Evolutionary conservation across 2,113 vertebrate species (phyloP).

Genomic region (Oriolus oriolus): DNA sequence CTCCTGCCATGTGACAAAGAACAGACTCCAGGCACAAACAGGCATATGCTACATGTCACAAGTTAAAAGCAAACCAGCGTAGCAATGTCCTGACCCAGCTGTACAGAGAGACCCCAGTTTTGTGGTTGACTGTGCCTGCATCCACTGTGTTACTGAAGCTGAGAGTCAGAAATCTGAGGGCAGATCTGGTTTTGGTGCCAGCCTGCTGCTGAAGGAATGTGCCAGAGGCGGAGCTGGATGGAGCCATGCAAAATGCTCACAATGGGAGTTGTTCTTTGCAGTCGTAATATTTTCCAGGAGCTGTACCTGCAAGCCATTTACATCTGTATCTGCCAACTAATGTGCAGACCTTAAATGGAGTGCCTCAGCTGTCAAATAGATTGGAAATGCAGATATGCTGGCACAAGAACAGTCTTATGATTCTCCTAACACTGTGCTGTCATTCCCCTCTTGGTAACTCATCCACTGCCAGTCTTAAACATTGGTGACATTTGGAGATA

Average conservation of each 20-base stretch:
- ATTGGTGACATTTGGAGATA: neutral
- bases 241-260: neutral
- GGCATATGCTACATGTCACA: neutral
- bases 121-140: neutral
- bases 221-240: neutral
- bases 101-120: neutral
- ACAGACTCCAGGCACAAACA: neutral
- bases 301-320: neutral
- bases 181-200: neutral
- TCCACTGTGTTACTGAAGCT: neutral
- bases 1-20: neutral
- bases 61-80: neutral
- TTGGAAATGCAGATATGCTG: neutral
- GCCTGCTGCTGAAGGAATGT: neutral
- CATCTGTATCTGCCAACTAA: neutral
- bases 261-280: neutral
- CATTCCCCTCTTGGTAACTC: neutral
- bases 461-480: neutral
- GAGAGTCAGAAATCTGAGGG: neutral
- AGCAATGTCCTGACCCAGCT: neutral
- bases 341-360: neutral
- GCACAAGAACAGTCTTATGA: neutral
- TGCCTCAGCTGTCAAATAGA: neutral
- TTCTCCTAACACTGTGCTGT: neutral
- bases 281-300: neutral